Evolutionary conservation across 2,888 invertebrate species (phyloP).

Genomic region (Lepidocyrtoides sp.): DNA sequence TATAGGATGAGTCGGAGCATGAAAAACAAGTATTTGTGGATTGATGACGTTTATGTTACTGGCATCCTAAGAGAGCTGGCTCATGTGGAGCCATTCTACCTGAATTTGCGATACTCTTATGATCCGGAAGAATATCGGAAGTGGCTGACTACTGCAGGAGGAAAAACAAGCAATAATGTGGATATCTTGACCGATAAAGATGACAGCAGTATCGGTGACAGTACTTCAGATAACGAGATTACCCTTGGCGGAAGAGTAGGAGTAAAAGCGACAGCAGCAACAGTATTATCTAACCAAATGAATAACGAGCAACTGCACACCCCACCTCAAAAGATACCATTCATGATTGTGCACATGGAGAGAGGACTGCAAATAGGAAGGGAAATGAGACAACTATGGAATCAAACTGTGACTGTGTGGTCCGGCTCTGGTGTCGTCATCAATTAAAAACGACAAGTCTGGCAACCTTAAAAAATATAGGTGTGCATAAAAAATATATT

Average conservation of each 20-base stretch:
- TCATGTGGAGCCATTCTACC: slow-evolving; percentile 84
- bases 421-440: slow-evolving; percentile 42
- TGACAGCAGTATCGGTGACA: not conserved
- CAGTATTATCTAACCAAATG: slow-evolving; percentile 59
- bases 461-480: not conserved
- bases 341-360: slow-evolving; percentile 84
- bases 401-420: slow-evolving; percentile 80
- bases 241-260: not conserved
- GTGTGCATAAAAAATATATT: not conserved
- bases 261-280: slow-evolving; percentile 12
- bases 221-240: slow-evolving; percentile 1
- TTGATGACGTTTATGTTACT: slow-evolving; percentile 87
- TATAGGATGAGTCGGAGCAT: slow-evolving; percentile 86
- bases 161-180: not conserved
- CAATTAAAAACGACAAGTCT: slow-evolving; percentile 50
- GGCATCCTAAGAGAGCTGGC: slow-evolving; percentile 86
- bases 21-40: slow-evolving; percentile 58
- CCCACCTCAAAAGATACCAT: slow-evolving; percentile 81
- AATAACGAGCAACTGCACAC: slow-evolving; percentile 37
- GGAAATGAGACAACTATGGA: slow-evolving; percentile 84
- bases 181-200: not conserved
- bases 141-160: slow-evolving; percentile 81
- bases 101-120: slow-evolving; percentile 85
- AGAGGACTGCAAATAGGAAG: slow-evolving; percentile 77
- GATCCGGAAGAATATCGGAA: slow-evolving; percentile 84